Base-by-base conservation (phyloP, 1,140 invertebrate genomes). In the Drosophila mayri region DNA sequence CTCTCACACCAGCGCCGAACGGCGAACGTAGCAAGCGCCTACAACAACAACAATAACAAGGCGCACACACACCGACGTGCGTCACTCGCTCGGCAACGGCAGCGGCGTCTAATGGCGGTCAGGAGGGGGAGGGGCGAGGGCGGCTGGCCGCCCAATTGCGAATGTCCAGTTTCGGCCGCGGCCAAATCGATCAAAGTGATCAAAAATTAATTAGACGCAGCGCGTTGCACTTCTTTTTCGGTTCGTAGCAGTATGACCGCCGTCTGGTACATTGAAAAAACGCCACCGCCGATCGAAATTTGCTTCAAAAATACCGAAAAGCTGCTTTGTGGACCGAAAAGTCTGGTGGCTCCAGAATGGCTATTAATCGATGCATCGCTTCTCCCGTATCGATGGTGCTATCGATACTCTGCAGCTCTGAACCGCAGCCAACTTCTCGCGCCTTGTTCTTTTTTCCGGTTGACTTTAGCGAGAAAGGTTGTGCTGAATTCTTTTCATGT, bases 381-480 rank as follows among this genome's bases (percentile, higher is more conserved):
- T 4, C 16, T n/a, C 9, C n/a, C 1, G 3, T 18, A 41, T 41
- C 40, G 40, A 41, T 41, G 7, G 6, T n/a, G 14, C 8, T 6
- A 40, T 40, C 16, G 38, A 40, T 35, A 3, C 1, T 11, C 11
- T 16, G 46, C 46, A 49, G 46, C 40, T 30, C 32, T 63, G 41
- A 47, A 20, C 10, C 32, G 32, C 32, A 35, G 32, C 32, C 32
- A 35, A 35, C 32, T 35, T 35, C 32, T 1, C 32, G 32, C 72
- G 70, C 58, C 62, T 77, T 85, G 91, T 92, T 84, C 91, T 91
- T 92, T 92, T 92, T 92, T 92, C 91, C 91, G 90, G 90, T 92
- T 91, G 79, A 88, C 91, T 91, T 91, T 92, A 70, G 79, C 91
- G 88, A 90, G 91, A 84, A 92, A 92, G 91, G 91, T 92, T 90